Base-by-base conservation (phyloP, 2,113 vertebrate genomes). In the Calonectris borealis region DNA sequence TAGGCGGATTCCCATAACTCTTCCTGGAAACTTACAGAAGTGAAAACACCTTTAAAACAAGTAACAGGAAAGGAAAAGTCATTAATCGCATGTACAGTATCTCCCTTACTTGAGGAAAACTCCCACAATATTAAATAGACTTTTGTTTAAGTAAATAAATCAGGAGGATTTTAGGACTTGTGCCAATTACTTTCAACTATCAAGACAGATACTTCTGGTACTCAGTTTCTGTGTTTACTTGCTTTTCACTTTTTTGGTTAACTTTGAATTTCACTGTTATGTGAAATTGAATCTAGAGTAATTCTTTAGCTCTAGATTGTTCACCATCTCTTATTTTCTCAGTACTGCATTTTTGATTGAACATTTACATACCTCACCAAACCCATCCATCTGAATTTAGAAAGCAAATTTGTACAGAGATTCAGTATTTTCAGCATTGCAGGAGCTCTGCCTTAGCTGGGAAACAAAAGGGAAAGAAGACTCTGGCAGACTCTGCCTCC, bases 21-120 rank as follows among this genome's bases (percentile, higher is more conserved):
- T 97, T 94, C 98, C 98, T 46, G 98, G 98, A 86, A 98, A 97
- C 66, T 98, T 98, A 95, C 96, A 98, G 95, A 97, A 93, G 87
- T 95, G 97, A 69, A 95, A 96, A 96, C 73, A 97, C 97, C 98
- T 98, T 96, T 40, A 90, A 69, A 92, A 88, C 29, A 86, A 93
- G 81, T 62, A 51, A 96, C 6, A 90, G 20, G 79, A 71, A 80
- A 68, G n/a, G 60, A 68, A 81, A 82, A 77, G 8, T 71, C 16
- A 90, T 94, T 61, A 95, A 60, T 87, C 31, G 31, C 20, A 36
- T 15, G 26, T 40, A 42, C 3, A n/a, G 11, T 62, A 42, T 44
- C 21, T 86, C 42, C 46, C 52, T 51, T 40, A 27, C 51, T 65
- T 49, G 26, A 88, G 16, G 38, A 79, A 81, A 84, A 57, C 18